Conservation (phyloP, 2,888 invertebrate species). For the Mimachlamys varia region DNA sequence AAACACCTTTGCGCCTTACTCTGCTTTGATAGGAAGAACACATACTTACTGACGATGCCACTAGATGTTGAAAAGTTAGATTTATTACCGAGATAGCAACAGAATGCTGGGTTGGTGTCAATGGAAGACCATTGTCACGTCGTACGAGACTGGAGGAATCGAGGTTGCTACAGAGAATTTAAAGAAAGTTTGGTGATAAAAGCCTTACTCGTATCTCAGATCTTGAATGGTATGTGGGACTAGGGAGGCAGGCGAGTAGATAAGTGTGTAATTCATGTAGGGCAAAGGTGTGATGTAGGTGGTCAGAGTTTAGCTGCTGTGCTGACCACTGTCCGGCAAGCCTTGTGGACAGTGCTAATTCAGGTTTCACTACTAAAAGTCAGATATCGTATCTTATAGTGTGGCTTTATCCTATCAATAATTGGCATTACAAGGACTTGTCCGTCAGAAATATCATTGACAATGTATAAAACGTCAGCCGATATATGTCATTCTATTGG, state of each 20-base stretch:
- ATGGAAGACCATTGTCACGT: background rate
- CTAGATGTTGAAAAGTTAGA: background rate
- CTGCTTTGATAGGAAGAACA: background rate
- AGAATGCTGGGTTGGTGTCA: conserved; percentile 8
- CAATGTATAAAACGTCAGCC: background rate
- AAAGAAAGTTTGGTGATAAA: background rate
- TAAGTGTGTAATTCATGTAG: background rate
- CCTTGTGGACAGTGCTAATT: background rate
- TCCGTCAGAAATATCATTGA: background rate
- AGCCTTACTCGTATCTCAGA: background rate
- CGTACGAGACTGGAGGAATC: background rate
- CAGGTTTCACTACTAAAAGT: background rate
- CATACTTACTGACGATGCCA: conserved; percentile 14
- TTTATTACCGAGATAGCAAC: conserved; percentile 14
- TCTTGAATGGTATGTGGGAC: background rate
- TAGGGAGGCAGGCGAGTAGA: background rate
- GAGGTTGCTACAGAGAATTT: background rate
- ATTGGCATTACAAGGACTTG: background rate
- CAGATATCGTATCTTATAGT: background rate
- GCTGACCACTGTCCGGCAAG: background rate
- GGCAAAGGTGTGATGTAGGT: background rate
- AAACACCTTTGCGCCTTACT: background rate
- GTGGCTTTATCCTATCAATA: background rate
- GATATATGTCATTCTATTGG: background rate
- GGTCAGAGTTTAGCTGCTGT: background rate